These are phyloP conservation scores for Bos taurus DNA, from an alignment of 2,113 vertebrate species.

Conservation along the genomic window ARS-UCD2.0 NC_037346.1:7146001-7146500, in stretches of 20 bases:
- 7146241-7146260: not conserved
- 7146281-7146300: not conserved
- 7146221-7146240: not conserved
- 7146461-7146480: not conserved
- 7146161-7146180: slow-evolving; percentile 75
- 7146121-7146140: slow-evolving; percentile 89
- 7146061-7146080: slow-evolving; percentile 97
- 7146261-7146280: not conserved
- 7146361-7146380: not conserved
- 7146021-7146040: slow-evolving; percentile 90
- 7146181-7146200: not conserved
- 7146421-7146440: not conserved
- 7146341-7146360: not conserved
- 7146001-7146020: slow-evolving; percentile 89
- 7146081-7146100: slow-evolving; percentile 94
- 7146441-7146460: not conserved
- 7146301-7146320: not conserved
- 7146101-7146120: slow-evolving; percentile 93
- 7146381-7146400: not conserved
- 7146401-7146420: not conserved
- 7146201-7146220: not conserved
- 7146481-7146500: not conserved
- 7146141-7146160: slow-evolving; percentile 93
- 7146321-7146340: not conserved
- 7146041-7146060: slow-evolving; percentile 93